Base-by-base conservation (phyloP, 1,140 invertebrate genomes). In the Heliothis subflexa region DNA sequence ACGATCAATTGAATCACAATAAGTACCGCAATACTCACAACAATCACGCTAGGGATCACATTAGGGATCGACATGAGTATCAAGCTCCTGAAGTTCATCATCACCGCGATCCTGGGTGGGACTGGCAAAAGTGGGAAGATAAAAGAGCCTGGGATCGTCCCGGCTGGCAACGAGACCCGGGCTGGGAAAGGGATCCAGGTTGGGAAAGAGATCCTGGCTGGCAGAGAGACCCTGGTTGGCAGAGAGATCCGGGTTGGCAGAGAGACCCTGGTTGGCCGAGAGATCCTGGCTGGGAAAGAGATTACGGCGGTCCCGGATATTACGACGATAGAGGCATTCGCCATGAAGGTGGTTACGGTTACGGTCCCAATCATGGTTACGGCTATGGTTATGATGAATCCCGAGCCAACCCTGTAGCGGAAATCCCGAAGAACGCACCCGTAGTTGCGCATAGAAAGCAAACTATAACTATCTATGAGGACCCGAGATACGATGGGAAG, bases 401-500 rank as follows among this genome's bases (percentile, higher is more conserved):
- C 47, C 79, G 88, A 72, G 64, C 87, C 2, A 75, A 82, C 57
- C 91, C 86, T 52, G 90, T 91, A 25, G 90, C 88, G 77, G 85
- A 90, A 83, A 85, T 90, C 74, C 93, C 87, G 70, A 89, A 79
- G 79, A 88, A 91, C 83, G 88, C 85, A n/a, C 92, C 92, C 16
- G 85, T 93, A 1, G 89, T 94, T 13, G 90, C 91, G n/a, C 88
- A 87, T 50, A 86, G 88, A 52, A 89, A 93, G 66, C 93, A 95
- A 84, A 95, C 93, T 25, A 95, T 95, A 54, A 95, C 95, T 0
- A 95, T 95, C 77, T 95, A 95, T 79, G 95, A 96, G 88, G 95
- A 96, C 86, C 95, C 95, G 10, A 90, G 95, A 79, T 95, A 95
- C 76, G 88, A 91, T 40, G 92, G 91, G 0, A 87, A 87, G 28